Evolutionary conservation across 2,113 vertebrate genomes (phyloP), one percentile per base, ranked within the genome.

Genomic region (Oreochromis tanganicae): DNA sequence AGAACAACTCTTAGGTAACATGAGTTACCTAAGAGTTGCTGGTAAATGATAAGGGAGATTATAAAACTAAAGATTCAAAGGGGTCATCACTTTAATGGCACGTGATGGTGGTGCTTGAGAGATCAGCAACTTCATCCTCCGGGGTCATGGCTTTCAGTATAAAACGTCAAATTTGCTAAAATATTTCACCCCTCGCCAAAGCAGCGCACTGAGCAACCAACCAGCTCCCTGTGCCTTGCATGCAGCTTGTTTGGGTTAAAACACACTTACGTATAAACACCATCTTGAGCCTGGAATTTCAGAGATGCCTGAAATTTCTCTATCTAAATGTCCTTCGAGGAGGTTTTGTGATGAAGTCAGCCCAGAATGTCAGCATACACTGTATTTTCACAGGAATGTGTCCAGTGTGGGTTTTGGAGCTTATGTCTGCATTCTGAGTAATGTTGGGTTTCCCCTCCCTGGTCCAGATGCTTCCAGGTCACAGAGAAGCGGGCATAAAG

Each of bases 401-500:
- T 80, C 6, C 55, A 36, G 48, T 88, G 81, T 81, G 54, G 80
- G 32, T 87, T 87, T 86, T 75, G 11, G 24, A 29, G 17, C 57
- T 81, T 14, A 27, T 82, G 41, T 86, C 84, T 84, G 59, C 36
- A 16, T 21, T 83, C 38, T 56, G 66, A 34, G 48, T 43, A 32
- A 80, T 7, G 3, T 24, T 10, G 8, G 29, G 34, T 50, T 13
- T n/a, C 4, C 7, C 57, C n/a, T 6, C n/a, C 1, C 21, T 82
- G 29, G 36, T 86, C 50, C 95, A 96, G 94, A 95, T 96, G 96
- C 94, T 95, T 96, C 96, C 95, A 85, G 94, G 88, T 91, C 93
- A 85, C 36, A 71, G 86, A 61, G 43, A 91, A n/a, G 80, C 24
- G 19, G 68, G 55, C 32, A 7, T 56, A 41, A 3, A 19, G 61